These are phyloP conservation scores for Mirza zaza DNA, from an alignment of 2,113 vertebrate genomes.

Conservation along the genomic window DNA sequence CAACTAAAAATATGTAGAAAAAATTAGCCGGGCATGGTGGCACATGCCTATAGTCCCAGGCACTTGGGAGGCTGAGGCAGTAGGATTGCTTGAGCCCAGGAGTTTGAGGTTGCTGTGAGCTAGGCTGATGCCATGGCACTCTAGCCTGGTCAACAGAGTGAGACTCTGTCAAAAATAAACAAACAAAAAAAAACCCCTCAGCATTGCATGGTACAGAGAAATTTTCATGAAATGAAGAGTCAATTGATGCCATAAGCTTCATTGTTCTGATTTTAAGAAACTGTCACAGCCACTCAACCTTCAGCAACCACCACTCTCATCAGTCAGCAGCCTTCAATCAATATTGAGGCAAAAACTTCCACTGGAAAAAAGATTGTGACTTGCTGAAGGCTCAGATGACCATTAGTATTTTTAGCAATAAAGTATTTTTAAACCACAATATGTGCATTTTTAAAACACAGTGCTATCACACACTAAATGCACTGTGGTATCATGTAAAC, in stretches of 20 bases:
- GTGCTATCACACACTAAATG: not conserved
- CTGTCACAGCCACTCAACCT: not conserved
- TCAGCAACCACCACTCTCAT: not conserved
- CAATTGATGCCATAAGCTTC: not conserved
- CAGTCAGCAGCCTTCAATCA: not conserved
- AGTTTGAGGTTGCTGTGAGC: too few relatives aligned
- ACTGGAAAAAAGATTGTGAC: not conserved
- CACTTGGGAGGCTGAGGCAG: too few relatives aligned
- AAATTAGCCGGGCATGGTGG: too few relatives aligned
- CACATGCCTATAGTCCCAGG: too few relatives aligned
- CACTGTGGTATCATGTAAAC: not conserved
- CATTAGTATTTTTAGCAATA: not conserved
- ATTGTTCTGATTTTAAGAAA: not conserved
- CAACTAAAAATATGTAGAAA: too few relatives aligned
- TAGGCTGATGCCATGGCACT: too few relatives aligned
- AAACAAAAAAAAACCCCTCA: not conserved
- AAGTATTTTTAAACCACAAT: not conserved
- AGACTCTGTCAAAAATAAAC: too few relatives aligned
- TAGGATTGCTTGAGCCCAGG: too few relatives aligned
- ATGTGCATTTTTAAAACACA: not conserved
- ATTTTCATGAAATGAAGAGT: not conserved
- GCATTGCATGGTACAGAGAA: not conserved
- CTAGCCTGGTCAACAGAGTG: too few relatives aligned
- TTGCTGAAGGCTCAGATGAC: not conserved
- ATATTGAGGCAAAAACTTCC: not conserved